Evolutionary conservation across 2,888 invertebrate genomes (phyloP).

Genomic region (Brachyopa scutellaris): DNA sequence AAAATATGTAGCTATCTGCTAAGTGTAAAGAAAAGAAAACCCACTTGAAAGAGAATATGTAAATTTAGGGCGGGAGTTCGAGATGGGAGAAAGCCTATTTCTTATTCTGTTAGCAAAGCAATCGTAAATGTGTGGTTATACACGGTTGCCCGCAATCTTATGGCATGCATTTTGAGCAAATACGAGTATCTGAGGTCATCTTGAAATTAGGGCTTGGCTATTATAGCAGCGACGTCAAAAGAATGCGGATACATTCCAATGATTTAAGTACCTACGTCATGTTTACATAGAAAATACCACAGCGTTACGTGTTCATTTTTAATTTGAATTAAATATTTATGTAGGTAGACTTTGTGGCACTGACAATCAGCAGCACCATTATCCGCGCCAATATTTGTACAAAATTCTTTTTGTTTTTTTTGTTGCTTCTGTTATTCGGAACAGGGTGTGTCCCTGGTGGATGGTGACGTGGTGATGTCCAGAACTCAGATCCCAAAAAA

Average conservation of each 20-base stretch:
- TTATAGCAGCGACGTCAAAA: not conserved
- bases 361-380: too few relatives aligned
- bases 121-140: too few relatives aligned
- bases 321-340: slow-evolving; percentile 35
- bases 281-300: too few relatives aligned
- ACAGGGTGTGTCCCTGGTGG: slow-evolving; percentile 28
- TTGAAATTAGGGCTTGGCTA: slow-evolving; percentile 10
- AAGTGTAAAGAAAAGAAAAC: not conserved
- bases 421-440: too few relatives aligned
- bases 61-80: not conserved
- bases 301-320: too few relatives aligned
- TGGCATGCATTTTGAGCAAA: not conserved
- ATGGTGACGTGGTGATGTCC: slow-evolving; percentile 3
- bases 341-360: too few relatives aligned
- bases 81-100: not conserved
- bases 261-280: slow-evolving; percentile 37
- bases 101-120: too few relatives aligned
- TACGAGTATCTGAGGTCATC: not conserved
- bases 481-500: slow-evolving; percentile 30
- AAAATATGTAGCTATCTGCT: too few relatives aligned
- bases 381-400: slow-evolving; percentile 56
- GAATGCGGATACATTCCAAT: slow-evolving; percentile 38
- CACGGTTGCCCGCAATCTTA: not conserved
- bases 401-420: slow-evolving; percentile 30
- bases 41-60: not conserved